Evolutionary conservation across 1,140 invertebrate species (phyloP), one percentile per base, ranked within the genome.

Genomic region (Penaeus indicus): DNA sequence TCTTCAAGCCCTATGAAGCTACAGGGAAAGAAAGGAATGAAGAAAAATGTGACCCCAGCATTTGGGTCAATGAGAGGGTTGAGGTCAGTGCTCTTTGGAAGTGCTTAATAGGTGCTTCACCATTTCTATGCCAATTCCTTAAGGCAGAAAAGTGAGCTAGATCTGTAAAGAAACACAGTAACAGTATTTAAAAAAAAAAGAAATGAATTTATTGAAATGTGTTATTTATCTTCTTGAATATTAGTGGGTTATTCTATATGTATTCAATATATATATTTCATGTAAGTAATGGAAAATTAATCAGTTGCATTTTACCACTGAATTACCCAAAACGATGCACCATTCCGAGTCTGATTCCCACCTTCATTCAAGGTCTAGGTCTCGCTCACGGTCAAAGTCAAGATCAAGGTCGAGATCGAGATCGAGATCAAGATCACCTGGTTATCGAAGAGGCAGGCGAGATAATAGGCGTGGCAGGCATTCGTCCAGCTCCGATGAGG

Each of bases 291-390:
- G 38, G 54, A 42, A 18, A 42, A 22, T 38, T 11, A 47, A 27
- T 38, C 0, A 16, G 19, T 25, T 25, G 21, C 60, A 67, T 0
- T 83, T 64, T 13, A 67, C 42, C 61, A 11, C 1, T 83, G 21
- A 22, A 83, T 11, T 13, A 13, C 16, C 0, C 54, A 67, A 64
- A 38, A 83, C 62, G 47, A 38, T 63, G 22, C 62, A 64, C 64
- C 87, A 25, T 78, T 91, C 78, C 81, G 89, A 85, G 90, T 90
- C 89, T 90, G 91, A 25, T 47, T 90, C 86, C 21, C 81, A 90
- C 72, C 92, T 92, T 42, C 92, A 92, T 38, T 94, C 94, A 86
- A 92, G 93, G 67, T 94, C 94, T 42, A 92, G 94, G 78, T 95
- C 94, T 38, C 91, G 92, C 13, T 94, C 85, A 8, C 62, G 72